Conservation (phyloP, 2,113 vertebrate species). For the Caracal caracal region DNA sequence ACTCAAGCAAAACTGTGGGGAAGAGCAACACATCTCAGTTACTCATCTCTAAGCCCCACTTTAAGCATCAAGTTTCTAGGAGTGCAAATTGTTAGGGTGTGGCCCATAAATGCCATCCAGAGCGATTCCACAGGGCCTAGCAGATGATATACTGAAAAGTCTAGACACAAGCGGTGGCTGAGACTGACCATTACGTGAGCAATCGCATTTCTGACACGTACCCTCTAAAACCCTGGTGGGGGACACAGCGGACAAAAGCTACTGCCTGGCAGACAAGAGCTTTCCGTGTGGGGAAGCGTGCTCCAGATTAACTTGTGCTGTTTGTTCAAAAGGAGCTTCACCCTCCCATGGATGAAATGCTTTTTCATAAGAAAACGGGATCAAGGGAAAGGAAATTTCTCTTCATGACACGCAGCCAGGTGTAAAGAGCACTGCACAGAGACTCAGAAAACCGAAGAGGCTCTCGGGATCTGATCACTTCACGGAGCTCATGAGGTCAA, state of each 20-base stretch:
- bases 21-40: conserved; percentile 34
- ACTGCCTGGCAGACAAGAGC: background rate
- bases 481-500: background rate
- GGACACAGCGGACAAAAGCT: background rate
- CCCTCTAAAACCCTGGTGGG: background rate
- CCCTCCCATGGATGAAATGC: background rate
- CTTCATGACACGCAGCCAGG: background rate
- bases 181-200: conserved; percentile 17
- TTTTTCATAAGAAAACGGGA: background rate
- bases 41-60: background rate
- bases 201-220: conserved; percentile 31
- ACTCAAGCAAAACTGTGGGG: conserved; percentile 50
- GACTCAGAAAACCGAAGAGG: background rate
- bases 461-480: background rate
- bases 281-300: background rate
- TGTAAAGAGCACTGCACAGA: background rate
- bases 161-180: conserved; percentile 46
- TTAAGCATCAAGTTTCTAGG: conserved; percentile 22
- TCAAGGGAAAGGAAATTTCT: background rate
- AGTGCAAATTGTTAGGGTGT: conserved; percentile 31
- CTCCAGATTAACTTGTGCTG: background rate
- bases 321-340: background rate
- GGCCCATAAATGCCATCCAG: background rate
- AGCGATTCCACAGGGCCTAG: background rate
- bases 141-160: background rate